These are phyloP conservation scores for Petaurus breviceps DNA, from an alignment of 2,113 vertebrate genomes.

Conservation along the genomic window DNA sequence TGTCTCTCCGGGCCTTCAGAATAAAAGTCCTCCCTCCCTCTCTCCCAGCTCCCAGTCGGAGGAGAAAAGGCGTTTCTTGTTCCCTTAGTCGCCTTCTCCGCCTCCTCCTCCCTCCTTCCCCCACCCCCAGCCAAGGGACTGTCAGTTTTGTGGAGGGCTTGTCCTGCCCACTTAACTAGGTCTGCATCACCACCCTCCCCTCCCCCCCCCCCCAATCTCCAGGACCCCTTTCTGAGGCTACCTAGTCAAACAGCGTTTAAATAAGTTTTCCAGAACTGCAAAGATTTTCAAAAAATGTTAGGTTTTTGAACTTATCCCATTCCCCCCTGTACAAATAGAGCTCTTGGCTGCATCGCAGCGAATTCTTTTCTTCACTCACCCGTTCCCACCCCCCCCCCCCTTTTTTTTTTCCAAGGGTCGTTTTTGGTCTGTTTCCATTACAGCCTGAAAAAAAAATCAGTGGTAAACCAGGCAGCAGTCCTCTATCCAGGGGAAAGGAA, in stretches of 20 bases:
- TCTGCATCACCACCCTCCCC: not conserved
- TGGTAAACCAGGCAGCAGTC: not conserved
- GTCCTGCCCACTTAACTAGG: not conserved
- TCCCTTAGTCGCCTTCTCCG: not conserved
- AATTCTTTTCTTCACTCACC: not conserved
- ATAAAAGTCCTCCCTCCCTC: conserved; percentile 84
- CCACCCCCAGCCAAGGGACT: not conserved
- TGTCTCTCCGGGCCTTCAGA: conserved; percentile 80
- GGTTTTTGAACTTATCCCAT: not conserved
- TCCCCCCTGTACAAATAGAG: not conserved
- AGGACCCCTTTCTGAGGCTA: not conserved
- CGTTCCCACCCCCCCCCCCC: not conserved
- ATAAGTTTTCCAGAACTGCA: not conserved
- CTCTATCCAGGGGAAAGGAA: not conserved
- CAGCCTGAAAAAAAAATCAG: not conserved
- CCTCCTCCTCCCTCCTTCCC: not conserved
- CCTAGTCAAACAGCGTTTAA: not conserved
- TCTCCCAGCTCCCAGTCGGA: not conserved
- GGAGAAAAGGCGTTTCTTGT: conserved; percentile 68
- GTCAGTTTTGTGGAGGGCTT: not conserved
- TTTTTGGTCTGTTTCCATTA: not conserved
- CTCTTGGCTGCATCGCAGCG: not conserved
- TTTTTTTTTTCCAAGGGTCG: not conserved
- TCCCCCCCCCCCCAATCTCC: not conserved
- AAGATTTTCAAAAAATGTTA: not conserved